Conservation (phyloP, 2,113 vertebrate genomes). For the Nipponia nippon region DNA sequence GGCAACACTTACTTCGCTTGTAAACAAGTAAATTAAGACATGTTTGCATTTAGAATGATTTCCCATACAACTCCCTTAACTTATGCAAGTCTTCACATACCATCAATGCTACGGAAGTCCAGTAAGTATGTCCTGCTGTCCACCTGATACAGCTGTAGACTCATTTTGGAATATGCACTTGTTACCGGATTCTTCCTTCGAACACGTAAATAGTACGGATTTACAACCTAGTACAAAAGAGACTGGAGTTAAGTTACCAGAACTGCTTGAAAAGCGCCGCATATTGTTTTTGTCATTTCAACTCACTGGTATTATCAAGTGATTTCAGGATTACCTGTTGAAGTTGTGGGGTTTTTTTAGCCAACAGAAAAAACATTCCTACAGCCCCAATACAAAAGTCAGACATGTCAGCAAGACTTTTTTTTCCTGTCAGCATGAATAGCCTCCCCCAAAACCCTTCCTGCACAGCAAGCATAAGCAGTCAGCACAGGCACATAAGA, state of each 20-base stretch:
- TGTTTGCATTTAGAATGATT: not conserved
- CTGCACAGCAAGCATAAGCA: not conserved
- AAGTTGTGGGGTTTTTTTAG: not conserved
- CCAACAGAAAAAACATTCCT: not conserved
- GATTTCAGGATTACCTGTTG: not conserved
- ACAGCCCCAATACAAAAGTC: not conserved
- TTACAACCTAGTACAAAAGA: slow-evolving; percentile 84
- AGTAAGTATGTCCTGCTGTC: slow-evolving; percentile 97
- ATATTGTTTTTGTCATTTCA: not conserved
- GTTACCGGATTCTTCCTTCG: slow-evolving; percentile 93
- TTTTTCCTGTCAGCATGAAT: not conserved
- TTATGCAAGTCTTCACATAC: slow-evolving; percentile 71
- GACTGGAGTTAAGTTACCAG: not conserved
- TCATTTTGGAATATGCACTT: slow-evolving; percentile 95
- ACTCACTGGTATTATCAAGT: not conserved
- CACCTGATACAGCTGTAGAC: slow-evolving; percentile 96
- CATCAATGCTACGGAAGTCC: slow-evolving; percentile 97
- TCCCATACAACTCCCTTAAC: not conserved
- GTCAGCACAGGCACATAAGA: not conserved
- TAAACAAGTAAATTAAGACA: not conserved
- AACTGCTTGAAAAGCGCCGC: not conserved
- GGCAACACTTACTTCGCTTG: not conserved
- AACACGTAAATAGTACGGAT: slow-evolving; percentile 94
- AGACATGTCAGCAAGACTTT: not conserved
- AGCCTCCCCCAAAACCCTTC: not conserved